phyloP scores from a whole-genome alignment of 1,140 invertebrate genomes.

The Philotrypesis tridentata region DNA sequence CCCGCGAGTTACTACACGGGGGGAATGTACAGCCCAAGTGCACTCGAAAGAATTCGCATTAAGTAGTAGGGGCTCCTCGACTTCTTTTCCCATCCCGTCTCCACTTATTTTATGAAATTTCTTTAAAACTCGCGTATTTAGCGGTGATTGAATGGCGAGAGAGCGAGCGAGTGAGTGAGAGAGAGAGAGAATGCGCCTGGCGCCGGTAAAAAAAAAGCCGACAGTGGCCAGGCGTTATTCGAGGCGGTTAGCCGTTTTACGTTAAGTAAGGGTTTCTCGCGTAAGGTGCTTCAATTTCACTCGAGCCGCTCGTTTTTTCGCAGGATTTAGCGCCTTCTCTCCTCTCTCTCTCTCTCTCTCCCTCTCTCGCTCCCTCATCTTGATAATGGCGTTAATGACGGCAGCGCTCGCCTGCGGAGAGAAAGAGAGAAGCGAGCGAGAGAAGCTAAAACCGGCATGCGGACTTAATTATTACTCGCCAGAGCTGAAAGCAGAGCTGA shows the following conservation, averaged over 20 bases:
- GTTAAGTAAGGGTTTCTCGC: conserved; percentile 33
- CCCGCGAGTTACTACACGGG: too few species aligned
- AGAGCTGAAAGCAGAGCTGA: conserved; percentile 47
- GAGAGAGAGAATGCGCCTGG: neutral
- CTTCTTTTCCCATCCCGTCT: neutral
- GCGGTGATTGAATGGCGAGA: neutral
- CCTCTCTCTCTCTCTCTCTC: neutral
- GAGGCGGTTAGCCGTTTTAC: conserved; percentile 7
- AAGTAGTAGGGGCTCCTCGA: neutral
- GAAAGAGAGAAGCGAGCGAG: too few species aligned
- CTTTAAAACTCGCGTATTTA: conserved; percentile 7
- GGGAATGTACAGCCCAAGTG: neutral
- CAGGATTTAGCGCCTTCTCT: conserved; percentile 50
- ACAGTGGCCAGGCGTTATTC: conserved; percentile 4
- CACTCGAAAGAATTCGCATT: neutral
- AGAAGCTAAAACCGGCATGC: conserved; percentile 42
- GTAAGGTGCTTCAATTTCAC: conserved; percentile 31
- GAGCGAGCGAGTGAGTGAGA: too few species aligned
- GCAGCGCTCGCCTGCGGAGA: neutral
- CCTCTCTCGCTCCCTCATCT: too few species aligned
- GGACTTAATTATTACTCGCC: conserved; percentile 60
- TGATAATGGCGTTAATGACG: conserved; percentile 61
- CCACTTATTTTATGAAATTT: neutral
- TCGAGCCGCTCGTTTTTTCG: conserved; percentile 32
- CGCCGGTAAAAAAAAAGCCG: neutral